A percentile compares a stretch with the other conserved stretches of the same genome.
phyloP scores from a whole-genome alignment of 1,140 invertebrate genomes.

The Drosophila ambigua region DNA sequence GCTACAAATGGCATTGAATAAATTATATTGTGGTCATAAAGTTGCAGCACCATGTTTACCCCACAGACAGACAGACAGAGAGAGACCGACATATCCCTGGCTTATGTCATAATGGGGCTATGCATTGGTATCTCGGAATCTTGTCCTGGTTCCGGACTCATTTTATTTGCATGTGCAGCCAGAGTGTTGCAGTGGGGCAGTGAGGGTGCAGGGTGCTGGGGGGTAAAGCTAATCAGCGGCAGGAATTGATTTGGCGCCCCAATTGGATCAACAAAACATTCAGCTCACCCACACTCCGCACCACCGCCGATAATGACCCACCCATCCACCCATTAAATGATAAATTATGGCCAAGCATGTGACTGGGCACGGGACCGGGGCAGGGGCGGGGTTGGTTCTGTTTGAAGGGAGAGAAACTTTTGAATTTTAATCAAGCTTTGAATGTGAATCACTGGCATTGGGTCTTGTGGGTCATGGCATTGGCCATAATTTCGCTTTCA shows the following conservation, averaged over 20 bases:
- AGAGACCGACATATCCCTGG: conserved; percentile 10
- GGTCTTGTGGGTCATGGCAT: conserved; percentile 52
- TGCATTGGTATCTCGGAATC: conserved; percentile 12
- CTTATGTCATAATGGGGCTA: conserved; percentile 20
- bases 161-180: conserved; percentile 26
- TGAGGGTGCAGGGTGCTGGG: no score
- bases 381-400: no score
- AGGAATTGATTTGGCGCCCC: conserved; percentile 32
- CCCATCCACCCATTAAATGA: conserved; percentile 55
- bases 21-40: conserved; percentile 80
- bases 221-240: conserved; percentile 34
- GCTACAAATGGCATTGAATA: conserved; percentile 74
- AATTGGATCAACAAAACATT: conserved; percentile 31
- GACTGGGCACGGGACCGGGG: conserved; percentile 6
- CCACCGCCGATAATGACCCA: conserved; percentile 48
- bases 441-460: conserved; percentile 61
- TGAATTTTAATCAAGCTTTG: conserved; percentile 80
- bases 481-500: conserved; percentile 71
- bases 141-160: conserved; percentile 17
- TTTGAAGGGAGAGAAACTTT: conserved; percentile 33
- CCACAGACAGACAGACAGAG: conserved; percentile 11
- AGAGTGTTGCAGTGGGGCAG: neutral
- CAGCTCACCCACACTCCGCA: conserved; percentile 21
- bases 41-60: conserved; percentile 70
- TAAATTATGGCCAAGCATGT: conserved; percentile 59